Evolutionary conservation across 2,888 invertebrate genomes (phyloP).

Genomic region (Agrotis clavis): DNA sequence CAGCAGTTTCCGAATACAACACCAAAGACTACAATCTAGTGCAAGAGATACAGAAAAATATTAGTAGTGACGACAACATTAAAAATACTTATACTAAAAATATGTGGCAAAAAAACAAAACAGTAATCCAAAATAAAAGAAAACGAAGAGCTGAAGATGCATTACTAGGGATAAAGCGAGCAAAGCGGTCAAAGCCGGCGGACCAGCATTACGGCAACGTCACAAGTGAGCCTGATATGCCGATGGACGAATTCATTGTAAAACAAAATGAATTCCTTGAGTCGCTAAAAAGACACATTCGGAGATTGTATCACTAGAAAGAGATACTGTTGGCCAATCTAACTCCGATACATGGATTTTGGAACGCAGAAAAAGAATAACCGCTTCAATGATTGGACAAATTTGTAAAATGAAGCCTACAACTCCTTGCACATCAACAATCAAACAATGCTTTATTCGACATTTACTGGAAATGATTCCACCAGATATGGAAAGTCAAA

Average conservation of each 20-base stretch:
- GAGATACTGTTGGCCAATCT: slow-evolving; percentile 3
- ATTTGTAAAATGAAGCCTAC: slow-evolving; percentile 9
- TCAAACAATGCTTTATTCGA: slow-evolving; percentile 8
- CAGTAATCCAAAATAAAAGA: neutral
- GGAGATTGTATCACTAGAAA: slow-evolving; percentile 5
- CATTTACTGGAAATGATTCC: slow-evolving; percentile 6
- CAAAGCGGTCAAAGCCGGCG: neutral
- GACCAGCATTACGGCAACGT: slow-evolving; percentile 13
- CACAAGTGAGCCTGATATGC: neutral
- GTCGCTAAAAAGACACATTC: neutral
- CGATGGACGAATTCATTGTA: neutral
- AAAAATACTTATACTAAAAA: slow-evolving; percentile 3
- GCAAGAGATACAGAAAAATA: neutral
- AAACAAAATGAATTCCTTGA: slow-evolving; percentile 6
- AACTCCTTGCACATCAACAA: neutral
- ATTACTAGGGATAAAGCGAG: neutral
- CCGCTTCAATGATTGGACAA: slow-evolving; percentile 2
- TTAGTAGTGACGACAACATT: neutral
- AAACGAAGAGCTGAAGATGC: slow-evolving; percentile 3
- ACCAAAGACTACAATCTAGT: slow-evolving; percentile 8
- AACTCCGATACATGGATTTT: slow-evolving; percentile 6
- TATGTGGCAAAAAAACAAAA: slow-evolving; percentile 1
- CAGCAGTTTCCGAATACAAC: slow-evolving; percentile 11
- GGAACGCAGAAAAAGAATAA: slow-evolving; percentile 6
- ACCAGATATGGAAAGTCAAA: slow-evolving; percentile 12